Percentiles rank a stretch among this genome's conserved stretches.
Evolutionary conservation across 1,140 invertebrate species (phyloP).

Genomic region (Tetraneura akinire): DNA sequence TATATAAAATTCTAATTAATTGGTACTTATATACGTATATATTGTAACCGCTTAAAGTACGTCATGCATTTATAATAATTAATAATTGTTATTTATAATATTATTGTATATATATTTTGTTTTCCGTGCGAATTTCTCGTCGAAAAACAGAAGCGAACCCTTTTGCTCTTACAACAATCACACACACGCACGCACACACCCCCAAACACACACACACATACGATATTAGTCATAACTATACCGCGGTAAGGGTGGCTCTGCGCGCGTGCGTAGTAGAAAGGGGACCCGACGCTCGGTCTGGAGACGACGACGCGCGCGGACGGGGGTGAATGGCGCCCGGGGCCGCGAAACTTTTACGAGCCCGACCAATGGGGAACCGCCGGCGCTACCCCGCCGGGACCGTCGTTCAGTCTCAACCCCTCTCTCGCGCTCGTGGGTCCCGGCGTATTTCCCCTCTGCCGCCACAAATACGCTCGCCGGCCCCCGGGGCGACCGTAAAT

Average conservation of each 20-base stretch:
- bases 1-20: too few relatives aligned
- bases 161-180: not conserved
- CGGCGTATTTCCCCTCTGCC: not conserved
- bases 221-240: conserved; percentile 37
- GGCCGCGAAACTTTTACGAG: conserved; percentile 46
- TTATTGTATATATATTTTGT: not conserved
- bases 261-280: not conserved
- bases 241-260: not conserved
- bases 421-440: not conserved
- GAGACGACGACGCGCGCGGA: too few relatives aligned
- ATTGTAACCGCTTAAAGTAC: too few relatives aligned
- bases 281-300: not conserved
- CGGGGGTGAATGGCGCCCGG: conserved; percentile 31
- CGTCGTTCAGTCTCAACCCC: conserved; percentile 1
- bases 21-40: too few relatives aligned
- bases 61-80: not conserved
- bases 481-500: conserved; percentile 44
- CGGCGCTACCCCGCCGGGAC: conserved; percentile 43
- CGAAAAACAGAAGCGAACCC: conserved; percentile 13
- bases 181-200: not conserved
- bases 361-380: conserved; percentile 49
- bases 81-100: too few relatives aligned
- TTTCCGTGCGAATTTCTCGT: not conserved
- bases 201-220: not conserved
- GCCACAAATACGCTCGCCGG: not conserved